These are phyloP conservation scores for Amblyraja radiata DNA, from an alignment of 2,797 vertebrate species.

Conservation along the genomic window DNA sequence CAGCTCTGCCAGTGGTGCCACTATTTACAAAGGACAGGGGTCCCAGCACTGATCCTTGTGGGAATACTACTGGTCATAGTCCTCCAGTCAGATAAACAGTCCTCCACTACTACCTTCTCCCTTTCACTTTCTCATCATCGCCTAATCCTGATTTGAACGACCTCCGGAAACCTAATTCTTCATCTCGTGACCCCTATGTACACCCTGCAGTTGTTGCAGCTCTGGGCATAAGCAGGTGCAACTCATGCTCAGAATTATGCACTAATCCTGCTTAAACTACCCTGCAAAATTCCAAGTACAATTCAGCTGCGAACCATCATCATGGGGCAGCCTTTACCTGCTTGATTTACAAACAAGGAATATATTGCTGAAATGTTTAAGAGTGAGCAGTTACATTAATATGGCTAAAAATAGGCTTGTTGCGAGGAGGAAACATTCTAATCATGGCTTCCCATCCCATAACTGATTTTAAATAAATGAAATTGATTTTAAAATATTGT, in stretches of 20 bases:
- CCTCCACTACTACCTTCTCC: no score
- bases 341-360: neutral
- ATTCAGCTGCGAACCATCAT: neutral
- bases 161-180: neutral
- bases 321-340: neutral
- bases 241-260: neutral
- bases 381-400: neutral
- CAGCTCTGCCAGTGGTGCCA: no score
- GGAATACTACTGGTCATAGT: no score
- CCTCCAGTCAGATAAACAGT: no score
- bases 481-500: neutral
- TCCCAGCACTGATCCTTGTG: no score
- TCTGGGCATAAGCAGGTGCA: neutral
- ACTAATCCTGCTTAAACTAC: neutral
- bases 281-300: neutral
- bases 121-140: neutral
- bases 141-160: neutral
- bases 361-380: neutral
- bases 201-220: neutral
- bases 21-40: no score
- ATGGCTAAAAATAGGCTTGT: neutral
- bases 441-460: neutral
- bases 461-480: slow-evolving; percentile 1
- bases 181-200: neutral
- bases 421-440: neutral